These are phyloP conservation scores for Epinotia bilunana DNA, from an alignment of 2,888 invertebrate species.

Conservation along the genomic window DNA sequence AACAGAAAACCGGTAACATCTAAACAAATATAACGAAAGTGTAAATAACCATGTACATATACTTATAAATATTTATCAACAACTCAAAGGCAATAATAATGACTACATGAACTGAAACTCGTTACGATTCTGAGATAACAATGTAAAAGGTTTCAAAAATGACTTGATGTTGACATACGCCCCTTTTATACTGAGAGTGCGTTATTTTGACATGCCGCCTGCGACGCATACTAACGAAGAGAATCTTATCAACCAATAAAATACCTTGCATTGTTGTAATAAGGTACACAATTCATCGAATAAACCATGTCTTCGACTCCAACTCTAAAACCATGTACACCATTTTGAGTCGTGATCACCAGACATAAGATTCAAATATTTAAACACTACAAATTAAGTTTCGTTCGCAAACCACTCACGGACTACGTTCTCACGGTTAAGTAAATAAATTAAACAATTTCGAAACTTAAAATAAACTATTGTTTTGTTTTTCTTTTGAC, in stretches of 20 bases:
- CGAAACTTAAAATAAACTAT: conserved; percentile 40
- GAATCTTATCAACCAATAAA: not conserved
- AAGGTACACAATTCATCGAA: not conserved
- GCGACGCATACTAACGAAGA: conserved; percentile 13
- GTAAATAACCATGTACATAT: not conserved
- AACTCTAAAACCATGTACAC: not conserved
- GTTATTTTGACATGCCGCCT: conserved; percentile 15
- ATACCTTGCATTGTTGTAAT: not conserved
- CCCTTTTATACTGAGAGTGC: not conserved
- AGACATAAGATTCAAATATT: not conserved
- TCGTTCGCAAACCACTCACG: conserved; percentile 43
- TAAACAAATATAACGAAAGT: not conserved
- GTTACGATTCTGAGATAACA: conserved; percentile 1
- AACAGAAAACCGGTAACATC: not conserved
- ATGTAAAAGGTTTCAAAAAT: not conserved
- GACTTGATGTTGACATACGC: not conserved
- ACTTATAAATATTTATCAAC: conserved; percentile 33
- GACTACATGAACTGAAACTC: conserved; percentile 16
- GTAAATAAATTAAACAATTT: conserved; percentile 44
- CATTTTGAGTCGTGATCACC: not conserved
- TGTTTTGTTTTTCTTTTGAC: conserved; percentile 36
- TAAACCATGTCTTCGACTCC: no score
- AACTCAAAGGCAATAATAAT: conserved; percentile 28
- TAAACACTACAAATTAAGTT: not conserved
- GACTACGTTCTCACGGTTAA: conserved; percentile 40